Conservation (phyloP, 1,140 invertebrate genomes). For the Drosophila funebris region DNA sequence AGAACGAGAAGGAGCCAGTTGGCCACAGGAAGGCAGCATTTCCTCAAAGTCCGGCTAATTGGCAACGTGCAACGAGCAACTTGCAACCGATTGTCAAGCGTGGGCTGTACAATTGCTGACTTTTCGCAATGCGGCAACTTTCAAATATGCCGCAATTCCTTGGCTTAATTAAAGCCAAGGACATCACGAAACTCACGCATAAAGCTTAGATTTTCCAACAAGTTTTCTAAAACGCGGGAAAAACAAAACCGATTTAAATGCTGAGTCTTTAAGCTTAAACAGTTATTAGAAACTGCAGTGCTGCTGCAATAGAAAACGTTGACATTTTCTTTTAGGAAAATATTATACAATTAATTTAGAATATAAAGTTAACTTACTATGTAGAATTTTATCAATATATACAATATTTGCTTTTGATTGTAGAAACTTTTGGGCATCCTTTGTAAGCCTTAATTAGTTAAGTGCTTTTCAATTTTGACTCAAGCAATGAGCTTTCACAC, state of each 20-base stretch:
- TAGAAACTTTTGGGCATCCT: too few species aligned
- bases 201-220: background rate
- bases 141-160: background rate
- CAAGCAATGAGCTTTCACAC: background rate
- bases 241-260: background rate
- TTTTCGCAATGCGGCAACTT: background rate
- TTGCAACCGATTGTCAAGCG: conserved; percentile 10
- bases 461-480: background rate
- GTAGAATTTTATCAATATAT: too few species aligned
- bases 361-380: too few species aligned
- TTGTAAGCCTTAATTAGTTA: background rate
- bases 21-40: conserved; percentile 13
- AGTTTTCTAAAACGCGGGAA: background rate
- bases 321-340: background rate
- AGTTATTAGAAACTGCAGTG: too few species aligned
- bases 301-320: too few species aligned
- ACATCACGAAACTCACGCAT: background rate
- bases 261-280: too few species aligned
- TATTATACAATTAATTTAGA: too few species aligned
- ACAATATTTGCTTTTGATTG: too few species aligned
- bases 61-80: conserved; percentile 32
- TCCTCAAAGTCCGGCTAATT: conserved; percentile 74
- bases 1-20: background rate
- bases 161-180: background rate
- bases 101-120: background rate